Conservation (phyloP, 2,113 vertebrate genomes). For the Nestor notabilis region DNA sequence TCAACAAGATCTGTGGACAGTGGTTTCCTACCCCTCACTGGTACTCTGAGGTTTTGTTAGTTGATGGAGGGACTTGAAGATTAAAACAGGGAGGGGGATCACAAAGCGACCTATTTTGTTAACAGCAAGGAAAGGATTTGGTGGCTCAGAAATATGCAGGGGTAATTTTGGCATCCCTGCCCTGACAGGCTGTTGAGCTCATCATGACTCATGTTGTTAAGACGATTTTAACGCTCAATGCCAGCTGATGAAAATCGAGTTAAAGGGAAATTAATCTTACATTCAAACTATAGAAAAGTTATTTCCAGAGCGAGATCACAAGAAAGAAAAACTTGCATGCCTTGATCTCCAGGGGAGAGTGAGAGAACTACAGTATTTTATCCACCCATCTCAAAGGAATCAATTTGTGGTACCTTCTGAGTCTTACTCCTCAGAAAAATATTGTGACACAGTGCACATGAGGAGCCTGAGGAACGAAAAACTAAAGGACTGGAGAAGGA, state of each 20-base stretch:
- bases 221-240: constrained; percentile 28
- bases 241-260: constrained; percentile 41
- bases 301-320: constrained; percentile 7
- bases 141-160: not conserved
- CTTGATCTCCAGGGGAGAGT: not conserved
- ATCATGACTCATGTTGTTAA: constrained; percentile 30
- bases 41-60: not conserved
- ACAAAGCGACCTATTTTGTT: constrained; percentile 13
- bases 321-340: constrained; percentile 8
- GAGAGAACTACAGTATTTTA: constrained; percentile 19
- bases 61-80: not conserved
- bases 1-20: not conserved
- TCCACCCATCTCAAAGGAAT: constrained; percentile 59
- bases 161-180: constrained; percentile 30
- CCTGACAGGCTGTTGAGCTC: not conserved
- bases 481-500: not conserved
- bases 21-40: not conserved
- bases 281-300: constrained; percentile 7
- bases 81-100: not conserved
- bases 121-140: not conserved
- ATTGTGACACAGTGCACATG: not conserved
- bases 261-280: constrained; percentile 59
- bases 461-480: not conserved
- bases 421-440: constrained; percentile 30
- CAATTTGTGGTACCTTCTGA: constrained; percentile 47